Conservation (phyloP, 2,888 invertebrate genomes). For the Antheraea assamensis region DNA sequence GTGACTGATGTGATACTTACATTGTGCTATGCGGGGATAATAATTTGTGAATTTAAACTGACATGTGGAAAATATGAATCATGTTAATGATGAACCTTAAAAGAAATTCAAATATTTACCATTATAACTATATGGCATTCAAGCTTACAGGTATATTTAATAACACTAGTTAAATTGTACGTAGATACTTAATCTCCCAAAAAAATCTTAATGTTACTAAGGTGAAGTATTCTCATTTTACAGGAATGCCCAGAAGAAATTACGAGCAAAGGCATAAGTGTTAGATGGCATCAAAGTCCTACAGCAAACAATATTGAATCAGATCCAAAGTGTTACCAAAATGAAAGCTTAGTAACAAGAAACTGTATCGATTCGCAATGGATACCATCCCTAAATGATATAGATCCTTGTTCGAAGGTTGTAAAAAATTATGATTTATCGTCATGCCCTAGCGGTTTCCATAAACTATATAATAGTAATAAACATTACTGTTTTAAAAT, state of each 20-base stretch:
- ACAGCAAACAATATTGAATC: constrained; percentile 54
- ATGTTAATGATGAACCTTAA: background rate
- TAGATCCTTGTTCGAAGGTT: constrained; percentile 54
- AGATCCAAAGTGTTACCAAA: constrained; percentile 57
- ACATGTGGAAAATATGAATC: background rate
- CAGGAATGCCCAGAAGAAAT: constrained; percentile 66
- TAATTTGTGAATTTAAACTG: background rate
- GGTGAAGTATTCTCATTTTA: constrained; percentile 24
- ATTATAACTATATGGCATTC: constrained; percentile 13
- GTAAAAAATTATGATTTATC: constrained; percentile 50
- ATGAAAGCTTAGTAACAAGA: constrained; percentile 53
- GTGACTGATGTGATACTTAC: constrained; percentile 15
- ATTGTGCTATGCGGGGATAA: background rate
- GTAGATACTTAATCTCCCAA: too few species aligned
- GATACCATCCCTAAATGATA: constrained; percentile 50
- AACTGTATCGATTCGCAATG: constrained; percentile 59
- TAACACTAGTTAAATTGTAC: too few species aligned
- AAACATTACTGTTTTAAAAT: constrained; percentile 66
- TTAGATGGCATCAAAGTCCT: constrained; percentile 57
- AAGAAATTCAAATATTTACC: constrained; percentile 1
- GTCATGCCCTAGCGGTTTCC: constrained; percentile 63
- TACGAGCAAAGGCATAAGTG: constrained; percentile 51
- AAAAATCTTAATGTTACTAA: background rate
- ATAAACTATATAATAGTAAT: constrained; percentile 52
- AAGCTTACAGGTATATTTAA: constrained; percentile 28